phyloP scores from a whole-genome alignment of 2,113 vertebrate genomes.

The Eclectus roratus region DNA sequence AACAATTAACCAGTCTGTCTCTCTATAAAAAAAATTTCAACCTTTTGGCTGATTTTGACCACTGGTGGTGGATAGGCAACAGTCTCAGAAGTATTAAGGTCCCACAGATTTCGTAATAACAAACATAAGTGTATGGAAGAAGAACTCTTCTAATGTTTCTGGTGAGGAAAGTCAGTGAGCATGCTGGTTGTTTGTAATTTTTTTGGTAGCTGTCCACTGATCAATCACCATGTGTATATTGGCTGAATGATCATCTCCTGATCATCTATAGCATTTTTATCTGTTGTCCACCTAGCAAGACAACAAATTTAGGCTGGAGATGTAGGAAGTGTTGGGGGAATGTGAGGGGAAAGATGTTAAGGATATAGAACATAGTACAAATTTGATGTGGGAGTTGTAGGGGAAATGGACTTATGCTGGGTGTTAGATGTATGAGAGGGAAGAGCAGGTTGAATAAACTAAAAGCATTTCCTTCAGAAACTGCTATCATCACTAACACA shows the following conservation, averaged over 20 bases:
- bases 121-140: background rate
- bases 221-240: background rate
- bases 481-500: background rate
- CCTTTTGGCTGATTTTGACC: background rate
- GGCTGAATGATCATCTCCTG: background rate
- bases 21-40: background rate
- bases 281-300: background rate
- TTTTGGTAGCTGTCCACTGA: background rate
- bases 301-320: background rate
- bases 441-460: background rate
- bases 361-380: background rate
- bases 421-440: background rate
- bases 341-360: background rate
- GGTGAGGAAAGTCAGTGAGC: background rate
- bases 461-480: background rate
- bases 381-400: background rate
- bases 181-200: background rate
- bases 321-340: rapidly evolving
- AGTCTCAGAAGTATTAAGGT: background rate
- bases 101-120: background rate
- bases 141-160: background rate
- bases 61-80: background rate
- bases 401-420: background rate
- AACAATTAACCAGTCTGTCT: background rate
- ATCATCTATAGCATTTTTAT: background rate